Evolutionary conservation across 2,797 vertebrate genomes (phyloP).

Genomic region (Catamblyrhynchus diadema): DNA sequence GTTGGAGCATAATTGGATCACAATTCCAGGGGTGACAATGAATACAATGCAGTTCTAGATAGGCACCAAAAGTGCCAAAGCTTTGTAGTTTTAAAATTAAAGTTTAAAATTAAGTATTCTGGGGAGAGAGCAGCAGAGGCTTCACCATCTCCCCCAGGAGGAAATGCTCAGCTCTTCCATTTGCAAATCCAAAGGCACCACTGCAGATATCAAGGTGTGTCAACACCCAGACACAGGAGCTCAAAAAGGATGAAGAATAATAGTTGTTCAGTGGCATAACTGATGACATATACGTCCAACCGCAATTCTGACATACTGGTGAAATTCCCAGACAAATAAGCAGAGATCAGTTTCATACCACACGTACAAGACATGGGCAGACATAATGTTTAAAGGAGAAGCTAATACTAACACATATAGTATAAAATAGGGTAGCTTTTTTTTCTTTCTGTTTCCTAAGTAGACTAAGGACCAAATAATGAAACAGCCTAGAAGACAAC

Average conservation of each 20-base stretch:
- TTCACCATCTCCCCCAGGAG: neutral
- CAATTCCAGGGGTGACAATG: constrained; percentile 25
- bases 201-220: neutral
- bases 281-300: neutral
- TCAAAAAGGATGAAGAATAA: neutral
- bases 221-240: neutral
- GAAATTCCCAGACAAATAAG: neutral
- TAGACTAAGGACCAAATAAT: neutral
- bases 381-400: neutral
- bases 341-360: neutral
- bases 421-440: neutral
- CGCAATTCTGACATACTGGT: neutral
- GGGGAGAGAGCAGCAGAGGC: neutral
- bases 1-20: constrained; percentile 33
- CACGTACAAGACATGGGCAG: neutral
- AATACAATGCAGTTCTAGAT: neutral
- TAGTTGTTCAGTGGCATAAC: neutral
- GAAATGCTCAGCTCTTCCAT: neutral
- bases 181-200: neutral
- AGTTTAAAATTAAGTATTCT: neutral
- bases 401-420: neutral
- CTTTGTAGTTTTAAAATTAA: neutral
- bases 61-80: neutral
- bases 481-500: neutral
- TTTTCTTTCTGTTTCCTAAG: neutral